Conservation (phyloP, 2,113 vertebrate species). For the Xiphophorus couchianus region DNA sequence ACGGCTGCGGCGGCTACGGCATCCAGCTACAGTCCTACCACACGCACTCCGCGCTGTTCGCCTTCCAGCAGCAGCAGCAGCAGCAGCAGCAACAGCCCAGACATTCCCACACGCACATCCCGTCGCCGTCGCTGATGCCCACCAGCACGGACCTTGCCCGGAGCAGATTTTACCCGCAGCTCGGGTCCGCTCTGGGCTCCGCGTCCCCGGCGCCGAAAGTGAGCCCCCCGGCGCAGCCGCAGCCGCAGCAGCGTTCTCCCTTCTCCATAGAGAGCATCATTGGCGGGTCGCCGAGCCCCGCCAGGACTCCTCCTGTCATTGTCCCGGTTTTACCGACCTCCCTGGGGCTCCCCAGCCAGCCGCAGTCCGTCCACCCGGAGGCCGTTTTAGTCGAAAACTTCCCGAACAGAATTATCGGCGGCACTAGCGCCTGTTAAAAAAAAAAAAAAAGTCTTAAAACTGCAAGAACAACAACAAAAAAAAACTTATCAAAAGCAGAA, state of each 20-base stretch:
- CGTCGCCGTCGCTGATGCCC: conserved; percentile 80
- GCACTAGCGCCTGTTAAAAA: conserved; percentile 83
- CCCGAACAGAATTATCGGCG: conserved; percentile 86
- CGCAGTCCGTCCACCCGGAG: conserved; percentile 68
- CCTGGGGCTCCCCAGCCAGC: conserved; percentile 76
- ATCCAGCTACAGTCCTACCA: conserved; percentile 91
- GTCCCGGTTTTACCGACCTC: conserved; percentile 81
- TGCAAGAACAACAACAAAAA: conserved; percentile 25
- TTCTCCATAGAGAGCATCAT: conserved; percentile 96
- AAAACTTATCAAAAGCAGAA: conserved; percentile 51
- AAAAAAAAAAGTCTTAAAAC: background rate
- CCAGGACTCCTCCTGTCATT: conserved; percentile 82
- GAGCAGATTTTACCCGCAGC: conserved; percentile 86
- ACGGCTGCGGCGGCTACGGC: conserved; percentile 88
- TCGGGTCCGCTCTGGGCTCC: conserved; percentile 76
- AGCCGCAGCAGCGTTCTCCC: conserved; percentile 76
- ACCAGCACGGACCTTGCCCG: conserved; percentile 83
- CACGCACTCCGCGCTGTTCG: conserved; percentile 87
- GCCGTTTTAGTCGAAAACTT: conserved; percentile 84
- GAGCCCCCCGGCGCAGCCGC: conserved; percentile 73
- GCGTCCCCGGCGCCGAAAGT: conserved; percentile 70
- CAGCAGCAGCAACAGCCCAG: conserved; percentile 82
- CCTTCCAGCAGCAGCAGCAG: conserved; percentile 85
- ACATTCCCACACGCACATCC: conserved; percentile 76
- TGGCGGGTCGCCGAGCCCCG: conserved; percentile 82